These are phyloP conservation scores for Oreochromis aureus DNA, from an alignment of 2,113 vertebrate species.

Conservation along the genomic window DNA sequence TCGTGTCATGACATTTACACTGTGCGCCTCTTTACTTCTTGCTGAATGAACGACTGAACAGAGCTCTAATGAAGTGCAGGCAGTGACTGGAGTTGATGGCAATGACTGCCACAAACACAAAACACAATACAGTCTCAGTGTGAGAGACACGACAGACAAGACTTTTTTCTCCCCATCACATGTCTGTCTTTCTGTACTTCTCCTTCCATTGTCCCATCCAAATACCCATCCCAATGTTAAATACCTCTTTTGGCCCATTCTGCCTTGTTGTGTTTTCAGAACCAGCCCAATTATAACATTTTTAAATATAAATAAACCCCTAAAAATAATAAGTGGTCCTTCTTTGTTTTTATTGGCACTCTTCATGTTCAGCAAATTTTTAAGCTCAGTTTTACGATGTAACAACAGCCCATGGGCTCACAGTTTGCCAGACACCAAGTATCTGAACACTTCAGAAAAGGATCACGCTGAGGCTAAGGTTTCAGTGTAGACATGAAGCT, in stretches of 20 bases:
- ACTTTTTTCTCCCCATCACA: slow-evolving; percentile 26
- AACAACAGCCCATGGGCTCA: not conserved
- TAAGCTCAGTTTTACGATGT: not conserved
- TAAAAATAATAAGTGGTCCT: not conserved
- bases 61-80: slow-evolving; percentile 30
- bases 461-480: not conserved
- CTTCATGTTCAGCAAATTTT: not conserved
- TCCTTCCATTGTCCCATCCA: not conserved
- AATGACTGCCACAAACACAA: not conserved
- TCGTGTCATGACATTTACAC: not conserved
- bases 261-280: not conserved
- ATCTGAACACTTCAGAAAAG: not conserved
- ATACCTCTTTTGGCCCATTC: not conserved
- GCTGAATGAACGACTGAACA: not conserved
- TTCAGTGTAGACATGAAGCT: not conserved
- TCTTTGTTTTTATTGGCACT: not conserved
- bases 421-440: not conserved
- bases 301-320: not conserved
- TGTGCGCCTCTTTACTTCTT: not conserved
- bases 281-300: not conserved
- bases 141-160: slow-evolving; percentile 13
- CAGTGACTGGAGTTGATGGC: slow-evolving; percentile 13
- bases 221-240: not conserved
- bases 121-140: slow-evolving; percentile 38
- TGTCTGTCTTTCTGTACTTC: not conserved